Evolutionary conservation across 2,113 vertebrate genomes (phyloP).

Genomic region (Butorides virescens): DNA sequence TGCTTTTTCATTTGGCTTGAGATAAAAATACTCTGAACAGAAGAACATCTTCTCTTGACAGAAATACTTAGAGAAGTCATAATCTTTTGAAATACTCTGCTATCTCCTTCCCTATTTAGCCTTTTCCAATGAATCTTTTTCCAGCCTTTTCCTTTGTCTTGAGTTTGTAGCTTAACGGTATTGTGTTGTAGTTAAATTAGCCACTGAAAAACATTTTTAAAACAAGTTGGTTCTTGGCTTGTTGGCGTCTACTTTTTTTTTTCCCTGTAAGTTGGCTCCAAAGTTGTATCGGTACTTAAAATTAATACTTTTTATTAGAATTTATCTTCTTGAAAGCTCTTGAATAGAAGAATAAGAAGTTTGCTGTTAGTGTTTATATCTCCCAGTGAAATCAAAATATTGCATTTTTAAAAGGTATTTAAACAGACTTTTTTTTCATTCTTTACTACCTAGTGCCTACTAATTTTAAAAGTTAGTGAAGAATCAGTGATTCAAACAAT

Average conservation of each 20-base stretch:
- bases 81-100: background rate
- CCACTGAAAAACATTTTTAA: background rate
- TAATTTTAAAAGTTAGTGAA: background rate
- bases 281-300: background rate
- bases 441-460: background rate
- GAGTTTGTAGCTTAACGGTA: background rate
- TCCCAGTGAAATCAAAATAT: background rate
- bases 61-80: conserved; percentile 30
- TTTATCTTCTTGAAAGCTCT: background rate
- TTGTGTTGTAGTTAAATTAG: background rate
- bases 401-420: background rate
- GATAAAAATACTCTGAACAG: conserved; percentile 65
- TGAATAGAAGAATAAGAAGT: background rate
- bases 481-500: background rate
- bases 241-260: background rate
- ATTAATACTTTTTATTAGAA: background rate
- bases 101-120: background rate
- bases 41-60: conserved; percentile 60
- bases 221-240: background rate
- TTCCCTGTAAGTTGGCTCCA: background rate
- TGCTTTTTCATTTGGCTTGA: conserved; percentile 55
- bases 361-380: background rate
- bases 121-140: background rate
- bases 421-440: background rate
- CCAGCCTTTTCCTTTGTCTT: background rate